Evolutionary conservation across 1,140 invertebrate species (phyloP), one percentile per base, ranked within the genome.

Genomic region (Bombus soroeensis): DNA sequence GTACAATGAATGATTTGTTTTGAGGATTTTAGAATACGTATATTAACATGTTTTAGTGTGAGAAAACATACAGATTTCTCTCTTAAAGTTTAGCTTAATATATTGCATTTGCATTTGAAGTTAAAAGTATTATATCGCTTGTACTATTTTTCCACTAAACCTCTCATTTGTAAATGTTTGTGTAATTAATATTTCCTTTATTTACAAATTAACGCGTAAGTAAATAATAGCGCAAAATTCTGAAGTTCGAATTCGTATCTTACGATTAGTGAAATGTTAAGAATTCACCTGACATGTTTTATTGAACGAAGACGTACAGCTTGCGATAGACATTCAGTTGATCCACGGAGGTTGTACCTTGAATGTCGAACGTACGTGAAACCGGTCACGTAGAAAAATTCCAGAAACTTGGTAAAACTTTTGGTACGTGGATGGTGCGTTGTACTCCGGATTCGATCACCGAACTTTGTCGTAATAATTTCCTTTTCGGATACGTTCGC

Each of bases 381-480:
- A 68, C 59, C 59, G 34, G 34, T 68, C 73, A 70, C 71, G 81
- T 71, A 80, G 1, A 39, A 13, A 41, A 68, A 53, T 70, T 71
- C 64, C 43, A 18, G 22, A n/a, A 78, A 75, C 70, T 53, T 22
- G 41, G 6, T 41, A 15, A 8, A 68, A 70, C n/a, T 70, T 79
- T 71, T 12, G 47, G 59, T 28, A 62, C 37, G 47, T 8, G 13
- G 28, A 53, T 53, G 47, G n/a, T 57, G n/a, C 66, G 64, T 70
- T n/a, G 75, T 28, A 32, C 62, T 34, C 18, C 18, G 43, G 41
- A 76, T 76, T 43, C 57, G 81, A 82, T 82, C 81, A 53, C 25
- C 18, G 8, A 5, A 25, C 12, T 37, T 10, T 25, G 28, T 3
- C 70, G 39, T 41, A 18, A 72, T 72, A 22, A 62, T 10, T 72